Base-by-base conservation (phyloP, 2,113 vertebrate species). In the Proteles cristata region DNA sequence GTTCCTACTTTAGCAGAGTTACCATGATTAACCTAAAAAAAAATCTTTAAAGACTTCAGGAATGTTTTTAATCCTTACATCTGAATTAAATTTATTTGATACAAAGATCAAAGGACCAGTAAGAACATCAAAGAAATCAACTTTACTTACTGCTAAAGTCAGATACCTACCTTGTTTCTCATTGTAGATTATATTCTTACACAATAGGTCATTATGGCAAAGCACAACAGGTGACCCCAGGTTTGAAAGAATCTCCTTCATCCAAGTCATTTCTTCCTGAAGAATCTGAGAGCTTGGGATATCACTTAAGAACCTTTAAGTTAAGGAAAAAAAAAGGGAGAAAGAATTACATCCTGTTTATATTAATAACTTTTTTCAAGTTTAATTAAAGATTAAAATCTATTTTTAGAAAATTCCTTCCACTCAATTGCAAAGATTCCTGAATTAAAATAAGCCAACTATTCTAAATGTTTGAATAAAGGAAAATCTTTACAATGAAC, bases 161-260 rank as follows among this genome's bases (percentile, higher is more conserved):
- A 97, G 98, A 96, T 61, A 99, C 99, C 98, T 99, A 99, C 99
- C 99, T 99, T 98, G 98, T 98, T 99, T 99, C 98, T 99, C 98
- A 98, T 99, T 99, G 98, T 99, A 99, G 99, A 99, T 99, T 98
- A 99, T 99, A 98, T 99, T 99, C 99, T 99, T 99, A 99, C 99
- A 99, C 97, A 99, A 99, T 69, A 99, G 99, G 98, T 99, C 99
- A 45, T 99, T 99, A 99, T 99, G 99, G 98, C 99, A 99, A 88
- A 99, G 99, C 48, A 99, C 99, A 89, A 99, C 99, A 3, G 99
- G 99, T 0, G 99, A 99, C 88, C 99, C 99, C 98, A 99, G 98
- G 97, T 98, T 98, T 25, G 99, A 99, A 93, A 99, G 98, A 96
- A 98, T 99, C 97, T 99, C 99, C 98, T 99, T 99, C 98, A 99